phyloP scores from a whole-genome alignment of 2,113 vertebrate species.

The Gymnocephalus cernua region DNA sequence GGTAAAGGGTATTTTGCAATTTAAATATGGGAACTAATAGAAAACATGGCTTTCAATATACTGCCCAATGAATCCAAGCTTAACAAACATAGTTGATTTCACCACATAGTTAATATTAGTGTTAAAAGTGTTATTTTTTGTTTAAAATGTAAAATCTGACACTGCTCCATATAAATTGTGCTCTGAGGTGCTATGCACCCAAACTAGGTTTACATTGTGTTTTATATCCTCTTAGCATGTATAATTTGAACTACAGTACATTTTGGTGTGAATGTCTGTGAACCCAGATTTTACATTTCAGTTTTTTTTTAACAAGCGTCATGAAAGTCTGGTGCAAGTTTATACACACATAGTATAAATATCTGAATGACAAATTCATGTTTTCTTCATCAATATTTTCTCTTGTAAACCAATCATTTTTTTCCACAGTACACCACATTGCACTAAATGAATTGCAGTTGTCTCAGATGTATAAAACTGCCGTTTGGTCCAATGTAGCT shows the following conservation, averaged over 20 bases:
- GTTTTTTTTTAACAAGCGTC: constrained; percentile 8
- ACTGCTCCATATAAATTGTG: neutral
- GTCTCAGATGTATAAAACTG: constrained; percentile 9
- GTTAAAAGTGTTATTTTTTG: neutral
- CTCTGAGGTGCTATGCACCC: neutral
- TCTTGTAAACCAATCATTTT: neutral
- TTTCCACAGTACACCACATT: neutral
- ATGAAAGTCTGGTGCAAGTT: neutral
- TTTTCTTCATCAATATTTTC: neutral
- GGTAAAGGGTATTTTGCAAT: neutral
- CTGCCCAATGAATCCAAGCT: neutral
- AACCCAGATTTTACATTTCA: neutral
- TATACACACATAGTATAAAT: neutral
- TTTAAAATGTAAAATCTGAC: neutral
- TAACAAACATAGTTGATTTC: neutral
- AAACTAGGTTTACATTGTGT: neutral
- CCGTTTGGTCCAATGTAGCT: neutral
- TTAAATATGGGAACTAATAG: neutral
- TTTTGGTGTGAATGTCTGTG: neutral
- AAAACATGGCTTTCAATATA: neutral
- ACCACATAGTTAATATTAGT: neutral
- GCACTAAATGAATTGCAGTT: neutral
- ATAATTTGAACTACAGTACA: neutral
- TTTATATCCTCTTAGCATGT: neutral
- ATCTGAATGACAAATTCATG: neutral